Conservation (phyloP, 2,113 vertebrate genomes). For the Mastomys natalensis region DNA sequence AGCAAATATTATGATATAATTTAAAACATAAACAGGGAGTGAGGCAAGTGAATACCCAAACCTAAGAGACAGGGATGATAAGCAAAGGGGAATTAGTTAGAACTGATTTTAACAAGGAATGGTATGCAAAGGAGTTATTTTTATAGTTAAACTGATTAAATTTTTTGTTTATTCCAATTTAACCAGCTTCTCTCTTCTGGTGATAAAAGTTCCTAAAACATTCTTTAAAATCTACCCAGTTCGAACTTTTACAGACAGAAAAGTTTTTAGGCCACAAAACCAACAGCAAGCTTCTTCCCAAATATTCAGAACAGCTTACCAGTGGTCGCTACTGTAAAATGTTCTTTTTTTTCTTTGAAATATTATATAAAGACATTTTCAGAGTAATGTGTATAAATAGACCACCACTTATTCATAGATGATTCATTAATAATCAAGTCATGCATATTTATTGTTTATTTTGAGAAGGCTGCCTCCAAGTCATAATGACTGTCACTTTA, state of each 20-base stretch:
- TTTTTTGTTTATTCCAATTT: conserved; percentile 63
- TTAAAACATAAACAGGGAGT: conserved; percentile 44
- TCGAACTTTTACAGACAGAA: neutral
- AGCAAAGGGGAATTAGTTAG: conserved; percentile 50
- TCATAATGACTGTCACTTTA: conserved; percentile 70
- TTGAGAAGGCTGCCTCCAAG: conserved; percentile 71
- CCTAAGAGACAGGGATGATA: neutral
- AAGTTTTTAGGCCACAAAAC: conserved; percentile 48
- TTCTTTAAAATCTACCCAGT: conserved; percentile 57
- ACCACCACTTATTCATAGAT: conserved; percentile 71
- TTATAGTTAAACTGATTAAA: conserved; percentile 68
- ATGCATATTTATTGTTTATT: conserved; percentile 81
- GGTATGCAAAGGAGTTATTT: conserved; percentile 59
- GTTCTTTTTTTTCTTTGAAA: conserved; percentile 61
- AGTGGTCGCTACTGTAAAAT: conserved; percentile 48
- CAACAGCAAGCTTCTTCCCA: conserved; percentile 9
- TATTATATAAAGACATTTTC: conserved; percentile 79
- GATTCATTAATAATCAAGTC: conserved; percentile 78
- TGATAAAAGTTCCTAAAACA: conserved; percentile 49
- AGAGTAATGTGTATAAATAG: conserved; percentile 74
- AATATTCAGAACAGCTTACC: conserved; percentile 56
- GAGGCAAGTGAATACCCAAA: neutral
- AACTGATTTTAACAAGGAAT: conserved; percentile 51
- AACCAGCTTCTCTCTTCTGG: conserved; percentile 42
- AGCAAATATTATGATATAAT: neutral